Evolutionary conservation across 1,140 invertebrate genomes (phyloP).

Genomic region (Drosophila obscura): DNA sequence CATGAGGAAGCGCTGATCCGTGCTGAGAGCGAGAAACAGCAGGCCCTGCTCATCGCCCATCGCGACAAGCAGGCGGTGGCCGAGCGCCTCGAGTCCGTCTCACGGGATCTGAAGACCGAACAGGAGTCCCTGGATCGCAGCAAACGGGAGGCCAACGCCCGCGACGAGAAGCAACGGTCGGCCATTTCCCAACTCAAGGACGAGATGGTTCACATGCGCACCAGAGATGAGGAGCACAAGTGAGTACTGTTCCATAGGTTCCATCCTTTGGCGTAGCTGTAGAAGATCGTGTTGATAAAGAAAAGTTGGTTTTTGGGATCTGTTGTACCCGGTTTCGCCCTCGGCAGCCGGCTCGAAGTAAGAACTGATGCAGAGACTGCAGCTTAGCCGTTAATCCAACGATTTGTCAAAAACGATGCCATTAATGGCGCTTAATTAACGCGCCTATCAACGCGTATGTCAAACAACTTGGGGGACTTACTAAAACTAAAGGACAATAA

Average conservation of each 20-base stretch:
- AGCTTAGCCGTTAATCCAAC: too few species aligned
- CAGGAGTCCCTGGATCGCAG: conserved; percentile 88
- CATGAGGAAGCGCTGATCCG: conserved; percentile 92
- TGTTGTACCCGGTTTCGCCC: neutral
- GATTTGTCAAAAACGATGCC: too few species aligned
- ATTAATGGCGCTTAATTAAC: too few species aligned
- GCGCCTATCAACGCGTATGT: too few species aligned
- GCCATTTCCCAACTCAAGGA: conserved; percentile 90
- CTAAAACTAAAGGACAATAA: too few species aligned
- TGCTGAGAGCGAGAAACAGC: conserved; percentile 95
- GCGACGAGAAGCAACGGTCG: conserved; percentile 89
- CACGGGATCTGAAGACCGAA: conserved; percentile 89
- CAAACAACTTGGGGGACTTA: too few species aligned
- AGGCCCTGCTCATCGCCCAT: conserved; percentile 93
- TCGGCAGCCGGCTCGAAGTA: too few species aligned
- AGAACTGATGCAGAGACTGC: too few species aligned
- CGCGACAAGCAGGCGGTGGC: conserved; percentile 93
- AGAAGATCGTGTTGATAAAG: neutral
- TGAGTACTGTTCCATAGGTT: conserved; percentile 61
- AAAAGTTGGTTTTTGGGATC: too few species aligned
- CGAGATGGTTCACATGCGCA: conserved; percentile 88
- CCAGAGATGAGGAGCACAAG: conserved; percentile 88
- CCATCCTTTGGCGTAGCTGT: too few species aligned
- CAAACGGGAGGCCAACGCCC: conserved; percentile 87
- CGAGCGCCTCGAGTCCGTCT: conserved; percentile 89